These are phyloP conservation scores for Panagrolaimus sp. DNA, from an alignment of 1,140 invertebrate species.

Conservation along the genomic window DNA sequence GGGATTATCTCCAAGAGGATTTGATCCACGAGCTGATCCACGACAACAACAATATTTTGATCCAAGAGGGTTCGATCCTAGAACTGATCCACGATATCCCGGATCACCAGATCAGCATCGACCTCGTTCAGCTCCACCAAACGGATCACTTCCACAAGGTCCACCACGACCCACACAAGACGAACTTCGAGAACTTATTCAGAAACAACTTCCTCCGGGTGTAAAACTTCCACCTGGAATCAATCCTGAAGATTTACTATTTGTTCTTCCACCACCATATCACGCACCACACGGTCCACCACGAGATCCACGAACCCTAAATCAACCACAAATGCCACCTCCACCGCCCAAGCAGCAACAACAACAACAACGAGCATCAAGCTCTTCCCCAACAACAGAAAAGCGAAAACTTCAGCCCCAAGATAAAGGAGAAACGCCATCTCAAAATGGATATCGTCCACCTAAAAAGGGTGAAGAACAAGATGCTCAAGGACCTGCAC, in stretches of 20 bases:
- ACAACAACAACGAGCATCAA: background rate
- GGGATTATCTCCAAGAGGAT: background rate
- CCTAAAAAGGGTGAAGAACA: constrained; percentile 16
- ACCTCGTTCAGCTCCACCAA: background rate
- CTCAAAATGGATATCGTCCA: constrained; percentile 8
- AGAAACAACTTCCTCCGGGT: constrained; percentile 22
- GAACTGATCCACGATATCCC: background rate
- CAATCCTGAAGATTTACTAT: constrained; percentile 23
- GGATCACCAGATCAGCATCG: background rate
- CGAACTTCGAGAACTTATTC: background rate
- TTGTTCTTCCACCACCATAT: constrained; percentile 10
- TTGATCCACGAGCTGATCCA: background rate
- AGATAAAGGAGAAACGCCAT: background rate
- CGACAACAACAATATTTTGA: background rate
- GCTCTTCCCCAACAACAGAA: constrained; percentile 3
- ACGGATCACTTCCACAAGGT: background rate
- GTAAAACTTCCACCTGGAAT: constrained; percentile 32
- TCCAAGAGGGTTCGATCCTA: background rate
- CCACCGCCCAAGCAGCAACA: background rate
- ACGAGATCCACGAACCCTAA: background rate
- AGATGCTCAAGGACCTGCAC: constrained; percentile 17
- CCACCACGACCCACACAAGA: constrained; percentile 11
- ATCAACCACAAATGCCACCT: constrained; percentile 24
- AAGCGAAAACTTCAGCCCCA: constrained; percentile 30
- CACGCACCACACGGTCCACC: constrained; percentile 16